Conservation (phyloP, 2,113 vertebrate genomes). For the Micronycteris hirsuta region DNA sequence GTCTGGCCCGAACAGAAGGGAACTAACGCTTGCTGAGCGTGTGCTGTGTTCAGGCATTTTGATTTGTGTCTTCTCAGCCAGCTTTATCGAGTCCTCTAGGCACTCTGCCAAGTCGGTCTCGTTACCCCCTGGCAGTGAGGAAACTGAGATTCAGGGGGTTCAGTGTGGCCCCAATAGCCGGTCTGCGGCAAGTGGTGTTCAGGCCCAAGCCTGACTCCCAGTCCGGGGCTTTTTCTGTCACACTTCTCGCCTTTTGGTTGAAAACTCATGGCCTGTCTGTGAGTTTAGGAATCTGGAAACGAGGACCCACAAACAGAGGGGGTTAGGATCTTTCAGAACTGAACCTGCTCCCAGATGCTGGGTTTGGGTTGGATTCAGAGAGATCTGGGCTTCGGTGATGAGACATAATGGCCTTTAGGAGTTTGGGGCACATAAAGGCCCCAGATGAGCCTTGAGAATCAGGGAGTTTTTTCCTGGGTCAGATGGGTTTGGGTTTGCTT, state of each 20-base stretch:
- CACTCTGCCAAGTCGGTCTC: neutral
- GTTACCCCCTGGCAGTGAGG: neutral
- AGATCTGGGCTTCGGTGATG: neutral
- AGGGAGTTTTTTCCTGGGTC: neutral
- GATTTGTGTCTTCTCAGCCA: neutral
- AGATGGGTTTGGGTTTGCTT: neutral
- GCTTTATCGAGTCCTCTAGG: neutral
- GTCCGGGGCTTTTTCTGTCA: neutral
- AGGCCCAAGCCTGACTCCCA: neutral
- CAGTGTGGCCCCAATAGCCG: fast-evolving
- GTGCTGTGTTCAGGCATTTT: neutral
- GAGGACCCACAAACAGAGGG: neutral
- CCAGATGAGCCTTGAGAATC: neutral
- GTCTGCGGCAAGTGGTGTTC: neutral
- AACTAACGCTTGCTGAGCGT: fast-evolving
- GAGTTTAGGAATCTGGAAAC: neutral
- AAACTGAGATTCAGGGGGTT: neutral
- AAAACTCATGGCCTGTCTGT: neutral
- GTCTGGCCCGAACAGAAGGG: fast-evolving
- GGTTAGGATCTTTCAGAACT: neutral
- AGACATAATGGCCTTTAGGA: neutral
- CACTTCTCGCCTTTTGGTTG: neutral
- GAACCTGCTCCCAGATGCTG: neutral
- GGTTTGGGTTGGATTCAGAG: neutral
- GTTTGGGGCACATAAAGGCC: neutral